These are phyloP conservation scores for Meteorus cinctellus DNA, from an alignment of 2,888 invertebrate genomes.

Conservation along the genomic window DNA sequence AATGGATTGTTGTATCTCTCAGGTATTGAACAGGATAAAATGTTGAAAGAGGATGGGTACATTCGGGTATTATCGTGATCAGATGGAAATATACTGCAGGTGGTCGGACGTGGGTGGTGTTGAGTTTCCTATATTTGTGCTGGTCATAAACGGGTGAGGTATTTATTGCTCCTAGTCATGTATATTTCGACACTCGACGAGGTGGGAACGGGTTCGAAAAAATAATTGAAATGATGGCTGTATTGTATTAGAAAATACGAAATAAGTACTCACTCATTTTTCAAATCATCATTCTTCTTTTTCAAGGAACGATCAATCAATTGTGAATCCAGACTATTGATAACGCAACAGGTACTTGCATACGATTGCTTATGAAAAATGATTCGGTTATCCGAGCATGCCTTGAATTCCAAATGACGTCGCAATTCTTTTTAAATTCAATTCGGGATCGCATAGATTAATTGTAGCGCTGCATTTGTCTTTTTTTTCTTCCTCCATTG, in stretches of 20 bases:
- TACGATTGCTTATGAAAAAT: too few relatives aligned
- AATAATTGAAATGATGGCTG: neutral
- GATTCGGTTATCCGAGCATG: too few relatives aligned
- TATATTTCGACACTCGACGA: slow-evolving; percentile 17
- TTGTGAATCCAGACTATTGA: too few relatives aligned
- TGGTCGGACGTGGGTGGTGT: slow-evolving; percentile 6
- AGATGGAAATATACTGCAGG: slow-evolving; percentile 17
- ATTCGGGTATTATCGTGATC: neutral
- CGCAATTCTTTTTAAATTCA: too few relatives aligned
- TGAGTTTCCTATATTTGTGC: neutral
- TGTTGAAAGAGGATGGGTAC: neutral
- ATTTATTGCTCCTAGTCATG: slow-evolving; percentile 5
- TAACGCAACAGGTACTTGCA: too few relatives aligned
- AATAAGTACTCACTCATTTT: neutral
- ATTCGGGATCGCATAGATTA: too few relatives aligned
- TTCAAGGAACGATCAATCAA: neutral
- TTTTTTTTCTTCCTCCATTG: too few relatives aligned
- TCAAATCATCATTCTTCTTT: neutral
- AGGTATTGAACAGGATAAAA: neutral
- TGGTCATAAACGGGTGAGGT: slow-evolving; percentile 10
- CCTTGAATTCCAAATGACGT: too few relatives aligned
- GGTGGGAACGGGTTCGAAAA: slow-evolving; percentile 20
- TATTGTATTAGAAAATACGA: too few relatives aligned
- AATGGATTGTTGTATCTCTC: neutral
- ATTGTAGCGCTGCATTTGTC: too few relatives aligned